Base-by-base conservation (phyloP, 2,113 vertebrate species). In the Macrotus californicus region DNA sequence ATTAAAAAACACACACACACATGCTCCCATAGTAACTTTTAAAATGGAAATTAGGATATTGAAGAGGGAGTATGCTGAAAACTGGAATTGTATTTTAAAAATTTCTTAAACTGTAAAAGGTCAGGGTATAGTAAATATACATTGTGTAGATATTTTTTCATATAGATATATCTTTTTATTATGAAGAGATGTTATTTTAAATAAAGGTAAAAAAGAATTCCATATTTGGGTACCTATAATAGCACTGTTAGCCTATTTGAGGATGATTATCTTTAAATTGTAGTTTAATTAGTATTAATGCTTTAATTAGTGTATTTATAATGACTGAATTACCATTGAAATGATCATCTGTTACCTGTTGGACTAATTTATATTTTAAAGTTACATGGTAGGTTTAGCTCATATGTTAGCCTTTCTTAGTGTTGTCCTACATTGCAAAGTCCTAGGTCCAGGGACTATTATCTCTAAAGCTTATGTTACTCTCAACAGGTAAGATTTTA, bases 11-110 rank as follows among this genome's bases (percentile, higher is more conserved):
- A 61, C 26, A 52, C 41, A n/a, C 21, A 39, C 8, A 66, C 46
- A 48, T 29, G 54, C 34, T 76, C 41, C 8, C 67, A 50, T 56
- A 87, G 59, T 93, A 87, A 81, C 46, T 83, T 96, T 89, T 76
- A 91, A 87, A 87, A 91, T 93, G 80, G 67, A 90, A 93, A 90
- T 87, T 86, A 93, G 48, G 52, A 72, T 96, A 39, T 48, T 5
- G 4, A 93, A 82, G n/a, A 93, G 3, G 59, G 69, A 81, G 16
- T 91, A 75, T 94, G n/a, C 64, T 88, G 56, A 66, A 93, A 88
- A 79, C 64, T 87, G 8, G 85, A 92, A 72, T 59, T 34, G 11
- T 43, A 43, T 61, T 82, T 61, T 61, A 31, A 41, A 81, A 81
- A 89, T 41, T 29, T 43, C 41, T 88, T 76, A 69, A 69, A 89